These are phyloP conservation scores for Ectropis crepuscularia DNA, from an alignment of 2,888 invertebrate species.

Conservation along the genomic window DNA sequence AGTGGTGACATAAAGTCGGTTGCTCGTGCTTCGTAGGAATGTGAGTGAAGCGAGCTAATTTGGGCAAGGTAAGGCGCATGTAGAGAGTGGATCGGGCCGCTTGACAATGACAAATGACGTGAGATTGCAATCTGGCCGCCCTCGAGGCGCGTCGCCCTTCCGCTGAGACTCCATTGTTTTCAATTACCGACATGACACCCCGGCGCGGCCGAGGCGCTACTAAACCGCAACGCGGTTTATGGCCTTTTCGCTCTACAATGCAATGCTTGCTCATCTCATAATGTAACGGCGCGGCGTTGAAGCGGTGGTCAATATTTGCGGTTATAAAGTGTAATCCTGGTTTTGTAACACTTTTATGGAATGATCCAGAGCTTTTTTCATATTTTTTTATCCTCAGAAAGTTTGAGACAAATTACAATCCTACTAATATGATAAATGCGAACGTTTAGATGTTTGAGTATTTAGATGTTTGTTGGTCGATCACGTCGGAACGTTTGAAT, in stretches of 20 bases:
- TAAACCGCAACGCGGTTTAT: constrained; percentile 77
- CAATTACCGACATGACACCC: constrained; percentile 83
- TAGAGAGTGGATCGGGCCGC: constrained; percentile 70
- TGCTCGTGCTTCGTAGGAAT: constrained; percentile 9
- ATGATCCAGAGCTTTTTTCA: too few relatives aligned
- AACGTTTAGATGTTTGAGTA: too few relatives aligned
- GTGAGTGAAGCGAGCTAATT: constrained; percentile 63
- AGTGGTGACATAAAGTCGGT: too few relatives aligned
- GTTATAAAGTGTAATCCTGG: too few relatives aligned
- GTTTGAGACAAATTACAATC: too few relatives aligned
- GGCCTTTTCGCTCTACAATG: constrained; percentile 64
- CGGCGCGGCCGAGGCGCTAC: constrained; percentile 68
- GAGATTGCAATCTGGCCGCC: constrained; percentile 90
- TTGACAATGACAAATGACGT: constrained; percentile 92
- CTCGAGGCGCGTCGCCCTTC: constrained; percentile 74
- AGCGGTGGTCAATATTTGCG: too few relatives aligned
- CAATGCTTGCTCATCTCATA: constrained; percentile 6
- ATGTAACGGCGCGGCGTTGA: not conserved
- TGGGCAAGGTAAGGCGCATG: constrained; percentile 70
- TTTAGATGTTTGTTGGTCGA: too few relatives aligned
- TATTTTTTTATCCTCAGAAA: too few relatives aligned
- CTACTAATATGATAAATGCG: too few relatives aligned
- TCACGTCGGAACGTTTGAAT: too few relatives aligned
- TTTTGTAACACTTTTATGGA: too few relatives aligned
- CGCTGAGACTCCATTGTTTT: constrained; percentile 82